Conservation (phyloP, 2,888 invertebrate species). For the Beris morrisii region DNA sequence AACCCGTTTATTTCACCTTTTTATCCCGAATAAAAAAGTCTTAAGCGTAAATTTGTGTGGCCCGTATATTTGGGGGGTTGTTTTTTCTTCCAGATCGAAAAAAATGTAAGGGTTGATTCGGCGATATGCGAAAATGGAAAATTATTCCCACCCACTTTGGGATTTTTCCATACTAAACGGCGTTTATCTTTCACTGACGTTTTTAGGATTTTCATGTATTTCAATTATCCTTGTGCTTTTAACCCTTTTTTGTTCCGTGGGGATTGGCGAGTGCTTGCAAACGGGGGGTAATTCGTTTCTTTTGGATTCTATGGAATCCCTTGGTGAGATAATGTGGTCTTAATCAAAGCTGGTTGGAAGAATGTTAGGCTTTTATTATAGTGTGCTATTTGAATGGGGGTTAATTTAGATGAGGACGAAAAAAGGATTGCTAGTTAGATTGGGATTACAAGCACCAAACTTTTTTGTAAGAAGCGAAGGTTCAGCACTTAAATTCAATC, state of each 20-base stretch:
- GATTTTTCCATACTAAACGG: conserved; percentile 40
- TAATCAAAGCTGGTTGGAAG: too few relatives aligned
- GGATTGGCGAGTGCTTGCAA: neutral
- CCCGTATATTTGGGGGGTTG: neutral
- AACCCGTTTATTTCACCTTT: conserved; percentile 1
- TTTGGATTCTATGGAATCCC: conserved; percentile 19
- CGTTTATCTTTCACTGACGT: conserved; percentile 41
- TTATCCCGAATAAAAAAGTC: neutral
- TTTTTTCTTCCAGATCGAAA: neutral
- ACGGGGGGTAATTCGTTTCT: neutral
- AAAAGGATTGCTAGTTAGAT: too few relatives aligned
- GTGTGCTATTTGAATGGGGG: too few relatives aligned
- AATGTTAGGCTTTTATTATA: too few relatives aligned
- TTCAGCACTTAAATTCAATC: too few relatives aligned
- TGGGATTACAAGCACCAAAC: too few relatives aligned
- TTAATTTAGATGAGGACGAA: too few relatives aligned
- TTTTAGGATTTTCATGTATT: conserved; percentile 41
- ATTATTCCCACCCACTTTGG: conserved; percentile 38
- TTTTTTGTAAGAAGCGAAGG: too few relatives aligned
- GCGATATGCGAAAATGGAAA: conserved; percentile 20
- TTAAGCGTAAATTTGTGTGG: conserved; percentile 13
- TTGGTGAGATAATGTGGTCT: neutral
- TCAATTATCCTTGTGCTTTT: conserved; percentile 39
- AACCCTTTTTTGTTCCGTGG: conserved; percentile 7
- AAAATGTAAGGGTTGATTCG: conserved; percentile 17